These are phyloP conservation scores for Sebastes iracundus DNA, from an alignment of 2,797 vertebrate species.

Conservation along the genomic window DNA sequence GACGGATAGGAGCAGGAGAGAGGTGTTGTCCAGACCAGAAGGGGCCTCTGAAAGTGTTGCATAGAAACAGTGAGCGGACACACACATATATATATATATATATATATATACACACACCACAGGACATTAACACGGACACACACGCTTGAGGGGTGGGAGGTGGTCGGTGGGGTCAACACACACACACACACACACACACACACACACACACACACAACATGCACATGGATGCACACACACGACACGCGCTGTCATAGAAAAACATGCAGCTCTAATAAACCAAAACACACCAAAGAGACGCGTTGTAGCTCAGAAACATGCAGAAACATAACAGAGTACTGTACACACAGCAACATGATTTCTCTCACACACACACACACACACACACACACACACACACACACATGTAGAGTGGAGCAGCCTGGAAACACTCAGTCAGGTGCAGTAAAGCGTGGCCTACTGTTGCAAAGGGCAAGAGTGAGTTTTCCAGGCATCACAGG, in stretches of 20 bases:
- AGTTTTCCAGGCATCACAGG: slow-evolving; percentile 78
- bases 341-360: slow-evolving; percentile 13
- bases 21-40: slow-evolving; percentile 81
- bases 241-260: slow-evolving; percentile 1
- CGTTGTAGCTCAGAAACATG: neutral
- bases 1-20: slow-evolving; percentile 71
- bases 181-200: slow-evolving; percentile 36
- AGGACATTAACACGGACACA: slow-evolving; percentile 19
- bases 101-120: slow-evolving; percentile 45
- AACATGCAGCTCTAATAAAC: slow-evolving; percentile 7
- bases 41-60: slow-evolving; percentile 80
- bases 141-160: slow-evolving; percentile 29
- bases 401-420: slow-evolving; percentile 23
- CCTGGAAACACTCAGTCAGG: slow-evolving; percentile 85
- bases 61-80: slow-evolving; percentile 78
- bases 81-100: neutral
- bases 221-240: slow-evolving; percentile 23
- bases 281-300: slow-evolving; percentile 6
- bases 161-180: slow-evolving; percentile 58
- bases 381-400: slow-evolving; percentile 9
- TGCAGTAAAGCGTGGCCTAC: slow-evolving; percentile 78
- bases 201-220: slow-evolving; percentile 39
- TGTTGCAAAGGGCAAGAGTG: slow-evolving; percentile 73
- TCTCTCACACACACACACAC: slow-evolving; percentile 16
- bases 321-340: slow-evolving; percentile 20